Evolutionary conservation across 2,888 invertebrate genomes (phyloP).

Genomic region (Thelaira solivaga): DNA sequence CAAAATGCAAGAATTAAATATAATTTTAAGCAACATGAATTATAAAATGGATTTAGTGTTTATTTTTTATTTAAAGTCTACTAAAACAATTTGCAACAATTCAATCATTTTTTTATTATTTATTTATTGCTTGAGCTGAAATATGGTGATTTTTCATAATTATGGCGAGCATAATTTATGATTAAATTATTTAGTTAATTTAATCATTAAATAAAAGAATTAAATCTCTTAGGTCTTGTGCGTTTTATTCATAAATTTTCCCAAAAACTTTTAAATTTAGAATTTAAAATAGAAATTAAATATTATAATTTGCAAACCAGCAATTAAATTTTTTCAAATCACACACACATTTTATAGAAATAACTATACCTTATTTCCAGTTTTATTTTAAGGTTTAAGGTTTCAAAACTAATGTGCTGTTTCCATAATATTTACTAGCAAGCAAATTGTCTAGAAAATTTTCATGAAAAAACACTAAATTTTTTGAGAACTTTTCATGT

Average conservation of each 20-base stretch:
- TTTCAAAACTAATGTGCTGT: too few species aligned
- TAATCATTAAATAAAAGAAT: constrained; percentile 5
- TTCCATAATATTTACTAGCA: too few species aligned
- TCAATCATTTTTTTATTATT: background rate
- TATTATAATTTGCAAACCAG: too few species aligned
- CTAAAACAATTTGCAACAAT: constrained; percentile 1
- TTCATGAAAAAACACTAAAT: too few species aligned
- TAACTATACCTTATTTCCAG: too few species aligned
- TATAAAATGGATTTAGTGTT: background rate
- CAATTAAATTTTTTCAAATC: too few species aligned
- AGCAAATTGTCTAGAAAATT: too few species aligned
- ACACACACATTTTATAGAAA: too few species aligned
- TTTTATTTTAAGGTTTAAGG: too few species aligned
- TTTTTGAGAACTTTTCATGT: too few species aligned
- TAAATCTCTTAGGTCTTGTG: too few species aligned
- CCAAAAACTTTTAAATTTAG: background rate
- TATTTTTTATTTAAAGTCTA: background rate
- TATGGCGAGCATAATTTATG: constrained; percentile 4
- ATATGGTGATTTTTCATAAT: too few species aligned
- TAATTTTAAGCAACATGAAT: constrained; percentile 11
- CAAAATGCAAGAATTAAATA: constrained; percentile 16
- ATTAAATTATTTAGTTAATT: constrained; percentile 3
- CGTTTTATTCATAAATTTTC: constrained; percentile 17
- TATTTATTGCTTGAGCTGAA: background rate
- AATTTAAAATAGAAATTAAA: background rate